Evolutionary conservation across 2,888 invertebrate genomes (phyloP).

Genomic region (Drosophila cognata): DNA sequence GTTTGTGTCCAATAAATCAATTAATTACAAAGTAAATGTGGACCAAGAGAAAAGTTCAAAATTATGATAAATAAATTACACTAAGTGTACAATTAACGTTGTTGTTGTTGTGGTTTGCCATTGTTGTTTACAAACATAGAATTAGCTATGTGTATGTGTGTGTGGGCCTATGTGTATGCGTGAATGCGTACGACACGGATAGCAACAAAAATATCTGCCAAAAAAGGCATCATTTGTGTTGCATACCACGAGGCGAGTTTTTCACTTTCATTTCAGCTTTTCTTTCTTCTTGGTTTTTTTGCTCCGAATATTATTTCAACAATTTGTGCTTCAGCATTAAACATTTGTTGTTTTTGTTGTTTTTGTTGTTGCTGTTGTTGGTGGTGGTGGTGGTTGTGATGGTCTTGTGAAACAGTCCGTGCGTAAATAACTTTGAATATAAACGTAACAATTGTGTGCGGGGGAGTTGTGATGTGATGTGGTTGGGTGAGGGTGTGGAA

Average conservation of each 20-base stretch:
- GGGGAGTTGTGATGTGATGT: conserved; percentile 1
- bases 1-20: conserved; percentile 53
- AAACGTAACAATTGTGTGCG: conserved; percentile 50
- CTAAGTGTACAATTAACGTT: conserved; percentile 71
- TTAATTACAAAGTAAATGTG: conserved; percentile 69
- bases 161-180: conserved; percentile 14
- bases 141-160: conserved; percentile 58
- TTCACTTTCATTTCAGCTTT: conserved; percentile 35
- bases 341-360: conserved; percentile 53
- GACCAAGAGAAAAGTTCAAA: conserved; percentile 66
- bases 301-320: conserved; percentile 55
- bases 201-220: conserved; percentile 41
- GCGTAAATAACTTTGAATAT: conserved; percentile 68
- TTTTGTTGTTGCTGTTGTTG: conserved; percentile 47
- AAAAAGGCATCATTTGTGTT: conserved; percentile 38
- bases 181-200: conserved; percentile 22
- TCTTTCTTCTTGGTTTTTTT: conserved; percentile 39
- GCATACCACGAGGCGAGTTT: conserved; percentile 36
- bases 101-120: conserved; percentile 35
- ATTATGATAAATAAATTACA: conserved; percentile 80
- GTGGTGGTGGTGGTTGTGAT: conserved; percentile 48
- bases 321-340: conserved; percentile 75
- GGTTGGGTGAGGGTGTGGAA: neutral
- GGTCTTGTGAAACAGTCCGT: conserved; percentile 76
- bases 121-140: conserved; percentile 55